A percentile compares a stretch with the other conserved stretches of the same genome.
Conservation (phyloP, 2,797 vertebrate genomes). For the Schizopygopsis malacanthus region DNA sequence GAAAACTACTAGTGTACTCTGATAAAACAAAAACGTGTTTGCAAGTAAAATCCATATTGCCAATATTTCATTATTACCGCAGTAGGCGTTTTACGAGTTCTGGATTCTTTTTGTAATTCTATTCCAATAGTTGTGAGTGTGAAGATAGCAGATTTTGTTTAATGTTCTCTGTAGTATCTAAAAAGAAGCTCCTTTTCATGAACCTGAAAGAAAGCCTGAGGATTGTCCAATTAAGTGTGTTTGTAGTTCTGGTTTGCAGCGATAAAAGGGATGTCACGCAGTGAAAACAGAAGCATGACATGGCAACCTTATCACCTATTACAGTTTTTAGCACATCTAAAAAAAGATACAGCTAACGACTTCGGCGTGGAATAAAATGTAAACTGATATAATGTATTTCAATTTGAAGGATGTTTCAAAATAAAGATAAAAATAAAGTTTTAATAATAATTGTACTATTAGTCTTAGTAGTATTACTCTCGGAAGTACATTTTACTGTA, state of each 20-base stretch:
- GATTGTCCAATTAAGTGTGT: slow-evolving; percentile 4
- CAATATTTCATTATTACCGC: neutral
- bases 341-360: neutral
- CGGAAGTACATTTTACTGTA: too few species aligned
- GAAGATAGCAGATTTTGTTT: neutral
- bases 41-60: neutral
- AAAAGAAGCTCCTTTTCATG: neutral
- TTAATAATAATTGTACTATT: too few species aligned
- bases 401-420: neutral
- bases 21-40: neutral
- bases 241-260: slow-evolving; percentile 14
- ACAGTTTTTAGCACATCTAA: neutral
- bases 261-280: slow-evolving; percentile 27
- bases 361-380: neutral
- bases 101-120: neutral
- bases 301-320: neutral
- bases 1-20: neutral
- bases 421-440: too few species aligned
- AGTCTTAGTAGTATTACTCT: too few species aligned
- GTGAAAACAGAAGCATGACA: slow-evolving; percentile 28
- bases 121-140: neutral
- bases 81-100: neutral
- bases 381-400: neutral
- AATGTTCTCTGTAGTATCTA: neutral
- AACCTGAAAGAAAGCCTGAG: neutral